Percentiles rank a stretch among this genome's conserved stretches.
These are phyloP conservation scores for Tachyglossus aculeatus DNA, from an alignment of 2,797 vertebrate species.

Conservation along the genomic window DNA sequence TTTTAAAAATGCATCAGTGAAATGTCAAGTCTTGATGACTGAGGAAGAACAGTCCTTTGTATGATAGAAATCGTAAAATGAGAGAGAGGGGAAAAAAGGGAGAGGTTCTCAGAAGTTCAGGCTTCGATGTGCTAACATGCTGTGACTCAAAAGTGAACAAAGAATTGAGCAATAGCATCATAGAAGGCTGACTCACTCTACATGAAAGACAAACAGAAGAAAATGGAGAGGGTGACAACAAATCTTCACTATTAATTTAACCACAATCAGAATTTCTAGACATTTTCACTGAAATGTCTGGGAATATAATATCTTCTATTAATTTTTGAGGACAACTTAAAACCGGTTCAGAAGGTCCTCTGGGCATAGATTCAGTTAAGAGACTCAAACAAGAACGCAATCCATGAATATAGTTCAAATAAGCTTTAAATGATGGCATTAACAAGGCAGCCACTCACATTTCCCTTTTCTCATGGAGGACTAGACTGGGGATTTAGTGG, in stretches of 20 bases:
- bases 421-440: no score
- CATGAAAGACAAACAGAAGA: background rate
- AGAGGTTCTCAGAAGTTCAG: conserved; percentile 7
- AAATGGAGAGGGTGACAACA: no score
- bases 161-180: background rate
- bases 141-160: conserved; percentile 17
- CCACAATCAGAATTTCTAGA: background rate
- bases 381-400: background rate
- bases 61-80: background rate
- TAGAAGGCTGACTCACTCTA: background rate
- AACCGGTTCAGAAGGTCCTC: background rate
- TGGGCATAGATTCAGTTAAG: background rate
- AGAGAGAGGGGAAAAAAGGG: background rate
- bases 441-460: background rate
- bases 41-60: conserved; percentile 29
- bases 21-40: conserved; percentile 3
- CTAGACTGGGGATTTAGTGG: background rate
- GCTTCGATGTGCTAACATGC: background rate
- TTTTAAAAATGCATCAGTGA: conserved; percentile 15
- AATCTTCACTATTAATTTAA: background rate
- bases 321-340: background rate
- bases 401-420: background rate
- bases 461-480: background rate
- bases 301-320: conserved; percentile 4
- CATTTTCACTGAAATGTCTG: conserved; percentile 2